Conservation (phyloP, 2,113 vertebrate genomes). For the Leptosomus discolor region DNA sequence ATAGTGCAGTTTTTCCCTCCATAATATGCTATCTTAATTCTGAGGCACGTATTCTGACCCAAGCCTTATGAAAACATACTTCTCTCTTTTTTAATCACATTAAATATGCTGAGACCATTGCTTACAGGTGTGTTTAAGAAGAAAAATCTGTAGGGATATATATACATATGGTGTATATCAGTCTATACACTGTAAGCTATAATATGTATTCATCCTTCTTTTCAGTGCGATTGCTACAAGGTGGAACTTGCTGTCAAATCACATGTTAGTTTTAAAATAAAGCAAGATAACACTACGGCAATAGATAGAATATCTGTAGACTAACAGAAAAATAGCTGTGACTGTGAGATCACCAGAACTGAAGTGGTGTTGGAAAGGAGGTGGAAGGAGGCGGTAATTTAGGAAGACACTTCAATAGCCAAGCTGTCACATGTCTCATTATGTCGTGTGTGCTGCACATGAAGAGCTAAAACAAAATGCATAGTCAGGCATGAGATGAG, state of each 20-base stretch:
- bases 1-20: not conserved
- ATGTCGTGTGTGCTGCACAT: not conserved
- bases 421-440: not conserved
- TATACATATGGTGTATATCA: not conserved
- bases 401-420: not conserved
- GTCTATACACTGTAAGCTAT: not conserved
- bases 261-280: not conserved
- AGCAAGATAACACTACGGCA: not conserved
- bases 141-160: not conserved
- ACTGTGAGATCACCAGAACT: not conserved
- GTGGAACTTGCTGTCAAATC: not conserved
- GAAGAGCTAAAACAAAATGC: not conserved
- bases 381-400: not conserved
- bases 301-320: not conserved
- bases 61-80: not conserved
- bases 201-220: not conserved
- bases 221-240: not conserved
- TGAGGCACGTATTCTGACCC: not conserved
- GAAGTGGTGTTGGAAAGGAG: not conserved
- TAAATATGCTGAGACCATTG: not conserved
- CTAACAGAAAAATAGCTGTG: not conserved
- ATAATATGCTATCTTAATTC: not conserved
- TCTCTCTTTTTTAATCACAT: not conserved
- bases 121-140: not conserved
- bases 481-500: not conserved